phyloP scores from a whole-genome alignment of 2,113 vertebrate genomes.

The Halcyon senegalensis region DNA sequence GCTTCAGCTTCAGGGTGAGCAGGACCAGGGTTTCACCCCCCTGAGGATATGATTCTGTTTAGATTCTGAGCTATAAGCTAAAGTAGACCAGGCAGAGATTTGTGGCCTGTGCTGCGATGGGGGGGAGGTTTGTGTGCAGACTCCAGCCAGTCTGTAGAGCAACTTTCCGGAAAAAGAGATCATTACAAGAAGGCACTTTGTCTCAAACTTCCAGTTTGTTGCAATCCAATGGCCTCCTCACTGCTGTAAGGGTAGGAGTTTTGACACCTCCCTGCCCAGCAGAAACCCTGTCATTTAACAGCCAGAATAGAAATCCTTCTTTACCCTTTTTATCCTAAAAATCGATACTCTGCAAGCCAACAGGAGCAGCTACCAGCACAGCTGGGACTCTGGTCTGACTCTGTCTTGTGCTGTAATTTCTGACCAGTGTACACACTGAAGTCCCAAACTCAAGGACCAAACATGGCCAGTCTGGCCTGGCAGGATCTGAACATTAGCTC shows the following conservation, averaged over 20 bases:
- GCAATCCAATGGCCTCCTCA: not conserved
- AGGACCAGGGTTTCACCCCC: not conserved
- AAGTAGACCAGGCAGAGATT: conserved; percentile 5
- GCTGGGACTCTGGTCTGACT: not conserved
- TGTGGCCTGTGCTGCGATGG: not conserved
- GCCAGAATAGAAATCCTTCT: not conserved
- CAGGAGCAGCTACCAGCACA: not conserved
- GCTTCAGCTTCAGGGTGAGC: not conserved
- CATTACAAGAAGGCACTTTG: not conserved
- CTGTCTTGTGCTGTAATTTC: not conserved
- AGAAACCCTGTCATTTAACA: not conserved
- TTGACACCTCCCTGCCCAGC: not conserved
- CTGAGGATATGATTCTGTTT: not conserved
- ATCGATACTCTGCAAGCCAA: not conserved
- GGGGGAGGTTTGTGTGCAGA: conserved; percentile 7
- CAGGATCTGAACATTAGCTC: not conserved
- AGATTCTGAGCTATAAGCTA: not conserved
- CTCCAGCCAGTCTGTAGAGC: conserved; percentile 23
- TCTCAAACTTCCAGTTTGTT: not conserved
- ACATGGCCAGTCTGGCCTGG: not conserved
- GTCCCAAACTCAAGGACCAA: not conserved
- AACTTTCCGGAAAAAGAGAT: not conserved
- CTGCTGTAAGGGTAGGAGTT: not conserved
- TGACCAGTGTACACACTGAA: not conserved
- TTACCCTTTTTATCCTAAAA: not conserved